A percentile compares a stretch with the other conserved stretches of the same genome.
Conservation (phyloP, 1,140 invertebrate species). For the Drosophila virilis region DNA sequence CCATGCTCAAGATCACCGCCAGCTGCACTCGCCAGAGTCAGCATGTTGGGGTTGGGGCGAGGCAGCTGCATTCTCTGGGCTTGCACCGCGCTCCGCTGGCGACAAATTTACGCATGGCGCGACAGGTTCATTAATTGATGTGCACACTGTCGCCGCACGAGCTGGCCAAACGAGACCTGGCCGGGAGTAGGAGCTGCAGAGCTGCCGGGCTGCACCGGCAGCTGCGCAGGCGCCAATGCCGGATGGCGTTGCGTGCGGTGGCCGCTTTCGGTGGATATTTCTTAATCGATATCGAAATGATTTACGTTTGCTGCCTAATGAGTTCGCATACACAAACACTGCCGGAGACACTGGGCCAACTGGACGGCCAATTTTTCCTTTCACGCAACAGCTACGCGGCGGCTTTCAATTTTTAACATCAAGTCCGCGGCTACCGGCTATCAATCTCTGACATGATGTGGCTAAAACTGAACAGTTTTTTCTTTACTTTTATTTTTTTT, state of each 20-base stretch:
- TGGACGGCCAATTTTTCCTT: constrained; percentile 52
- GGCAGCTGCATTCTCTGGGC: background rate
- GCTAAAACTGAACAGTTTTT: constrained; percentile 32
- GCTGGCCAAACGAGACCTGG: constrained; percentile 2
- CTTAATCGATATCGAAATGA: constrained; percentile 81
- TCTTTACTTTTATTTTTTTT: constrained; percentile 1
- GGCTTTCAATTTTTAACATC: constrained; percentile 43
- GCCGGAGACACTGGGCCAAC: constrained; percentile 3
- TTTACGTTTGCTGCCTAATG: constrained; percentile 79
- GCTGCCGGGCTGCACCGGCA: constrained; percentile 8
- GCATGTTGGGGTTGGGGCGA: no score
- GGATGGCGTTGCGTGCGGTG: constrained; percentile 63
- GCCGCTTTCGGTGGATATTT: constrained; percentile 68
- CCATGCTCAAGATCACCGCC: background rate
- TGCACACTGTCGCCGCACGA: constrained; percentile 71
- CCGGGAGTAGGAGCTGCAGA: constrained; percentile 3
- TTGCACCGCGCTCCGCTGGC: constrained; percentile 40
- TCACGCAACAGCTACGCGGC: constrained; percentile 54
- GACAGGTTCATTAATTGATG: constrained; percentile 80
- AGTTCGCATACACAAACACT: constrained; percentile 61
- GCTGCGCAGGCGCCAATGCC: constrained; percentile 49
- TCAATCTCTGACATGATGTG: constrained; percentile 66
- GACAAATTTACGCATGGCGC: constrained; percentile 74
- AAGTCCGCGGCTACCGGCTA: constrained; percentile 46
- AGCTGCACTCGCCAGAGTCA: constrained; percentile 12